phyloP scores from a whole-genome alignment of 2,797 vertebrate species.

The Carduelis carduelis region DNA sequence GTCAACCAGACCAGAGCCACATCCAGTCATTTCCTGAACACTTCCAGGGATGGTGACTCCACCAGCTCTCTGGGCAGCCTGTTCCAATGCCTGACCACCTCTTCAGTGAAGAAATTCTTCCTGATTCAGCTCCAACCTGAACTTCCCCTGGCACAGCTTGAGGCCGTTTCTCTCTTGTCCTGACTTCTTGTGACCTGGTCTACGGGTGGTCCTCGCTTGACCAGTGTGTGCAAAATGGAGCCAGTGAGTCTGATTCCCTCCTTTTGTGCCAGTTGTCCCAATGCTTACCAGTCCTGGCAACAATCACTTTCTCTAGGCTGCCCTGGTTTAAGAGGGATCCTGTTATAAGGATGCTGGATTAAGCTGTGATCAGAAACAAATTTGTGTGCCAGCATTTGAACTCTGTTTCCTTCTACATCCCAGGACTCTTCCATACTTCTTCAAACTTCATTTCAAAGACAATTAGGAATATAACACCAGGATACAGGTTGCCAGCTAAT shows the following conservation, averaged over 20 bases:
- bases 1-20: not conserved
- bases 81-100: not conserved
- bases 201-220: rapidly evolving
- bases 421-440: not conserved
- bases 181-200: not conserved
- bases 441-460: slow-evolving; percentile 4
- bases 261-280: not conserved
- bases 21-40: not conserved
- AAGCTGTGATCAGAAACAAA: not conserved
- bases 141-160: not conserved
- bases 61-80: not conserved
- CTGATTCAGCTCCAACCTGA: not conserved
- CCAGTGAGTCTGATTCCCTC: not conserved
- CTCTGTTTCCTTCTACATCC: not conserved
- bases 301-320: not conserved
- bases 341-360: not conserved
- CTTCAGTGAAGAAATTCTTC: not conserved
- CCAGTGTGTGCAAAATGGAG: not conserved
- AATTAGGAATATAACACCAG: not conserved
- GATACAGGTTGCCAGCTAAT: not conserved
- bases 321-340: not conserved
- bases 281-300: not conserved
- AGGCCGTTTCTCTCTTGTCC: not conserved
- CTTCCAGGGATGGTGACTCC: not conserved
- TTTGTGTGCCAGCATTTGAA: not conserved